Evolutionary conservation across 2,888 invertebrate genomes (phyloP), one percentile per base, ranked within the genome.

Genomic region (Corythucha ciliata): DNA sequence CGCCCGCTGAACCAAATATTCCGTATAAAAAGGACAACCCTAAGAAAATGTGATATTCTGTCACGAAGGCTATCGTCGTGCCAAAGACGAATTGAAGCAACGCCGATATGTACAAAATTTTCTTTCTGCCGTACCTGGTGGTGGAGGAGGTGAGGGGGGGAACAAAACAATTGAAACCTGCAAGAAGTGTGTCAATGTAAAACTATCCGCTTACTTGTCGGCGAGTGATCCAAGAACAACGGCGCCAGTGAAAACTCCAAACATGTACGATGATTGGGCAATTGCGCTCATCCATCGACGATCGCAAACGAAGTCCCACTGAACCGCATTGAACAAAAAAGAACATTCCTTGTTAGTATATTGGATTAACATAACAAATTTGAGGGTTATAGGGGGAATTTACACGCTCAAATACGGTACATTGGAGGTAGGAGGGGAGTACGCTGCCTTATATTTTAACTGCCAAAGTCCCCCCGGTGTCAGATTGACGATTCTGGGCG

Each of bases 241-340:
- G 0, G 88, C 86, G 0, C 88, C 89, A 0, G 77, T 71, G 58
- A 89, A 80, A 4, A 86, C 86, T 6, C 89, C 89, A 63, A 87
- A 73, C 89, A 90, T 89, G 65, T 81, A 84, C 37, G 74, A 65
- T 4, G 83, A 79, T 65, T 89, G 88, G 0, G 85, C 81, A 18
- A 85, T 66, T 1, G 88, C 81, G 2, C 84, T 83, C 78, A 81
- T 81, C 87, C 87, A 89, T 57, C 85, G 72, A 54, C 74, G 71
- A 57, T 80, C 77, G 64, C 90, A 90, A 1, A 89, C 83, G 46
- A 88, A 77, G 64, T 81, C 70, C 88, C 88, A 89, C 67, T 90
- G 57, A 12, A 62, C 59, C 12, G 37, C n/a, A n/a, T n/a, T n/a
- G n/a, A n/a, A n/a, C n/a, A n/a, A n/a, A n/a, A n/a, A n/a, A n/a